Evolutionary conservation across 2,797 vertebrate species (phyloP).

Genomic region (Enteromius mattozi): DNA sequence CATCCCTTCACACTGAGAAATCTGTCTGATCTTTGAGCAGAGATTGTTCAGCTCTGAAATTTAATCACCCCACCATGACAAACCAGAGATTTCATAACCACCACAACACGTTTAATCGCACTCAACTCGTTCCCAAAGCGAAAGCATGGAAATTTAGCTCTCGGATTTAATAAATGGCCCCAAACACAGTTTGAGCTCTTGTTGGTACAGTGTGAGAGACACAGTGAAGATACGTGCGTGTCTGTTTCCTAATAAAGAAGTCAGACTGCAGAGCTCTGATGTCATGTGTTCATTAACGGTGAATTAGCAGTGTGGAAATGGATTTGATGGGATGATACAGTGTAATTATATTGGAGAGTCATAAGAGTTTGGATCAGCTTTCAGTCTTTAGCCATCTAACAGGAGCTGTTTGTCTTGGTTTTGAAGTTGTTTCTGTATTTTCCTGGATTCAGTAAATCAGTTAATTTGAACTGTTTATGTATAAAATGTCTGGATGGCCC

Average conservation of each 20-base stretch:
- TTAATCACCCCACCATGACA: slow-evolving; percentile 29
- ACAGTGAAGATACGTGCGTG: background rate
- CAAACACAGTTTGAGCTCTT: background rate
- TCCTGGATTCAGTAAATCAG: background rate
- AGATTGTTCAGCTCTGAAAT: slow-evolving; percentile 48
- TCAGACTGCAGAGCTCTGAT: background rate
- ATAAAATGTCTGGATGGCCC: background rate
- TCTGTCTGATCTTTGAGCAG: slow-evolving; percentile 33
- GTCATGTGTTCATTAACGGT: slow-evolving; percentile 20
- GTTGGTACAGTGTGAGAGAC: background rate
- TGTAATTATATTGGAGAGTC: slow-evolving; percentile 20
- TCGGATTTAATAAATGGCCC: slow-evolving; percentile 23
- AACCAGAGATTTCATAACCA: slow-evolving; percentile 22
- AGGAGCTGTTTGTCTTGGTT: background rate
- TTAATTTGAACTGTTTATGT: background rate
- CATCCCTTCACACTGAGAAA: slow-evolving; percentile 8
- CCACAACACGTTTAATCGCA: slow-evolving; percentile 1
- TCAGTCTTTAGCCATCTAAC: background rate
- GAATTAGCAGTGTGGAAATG: slow-evolving; percentile 27
- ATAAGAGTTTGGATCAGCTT: background rate
- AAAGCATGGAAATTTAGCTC: slow-evolving; percentile 7
- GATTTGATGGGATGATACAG: slow-evolving; percentile 30
- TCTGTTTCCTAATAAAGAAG: slow-evolving; percentile 19
- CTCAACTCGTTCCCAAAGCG: background rate
- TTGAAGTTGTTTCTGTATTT: background rate